These are phyloP conservation scores for Leptopilina myrica DNA, from an alignment of 2,888 invertebrate species.

Conservation along the genomic window DNA sequence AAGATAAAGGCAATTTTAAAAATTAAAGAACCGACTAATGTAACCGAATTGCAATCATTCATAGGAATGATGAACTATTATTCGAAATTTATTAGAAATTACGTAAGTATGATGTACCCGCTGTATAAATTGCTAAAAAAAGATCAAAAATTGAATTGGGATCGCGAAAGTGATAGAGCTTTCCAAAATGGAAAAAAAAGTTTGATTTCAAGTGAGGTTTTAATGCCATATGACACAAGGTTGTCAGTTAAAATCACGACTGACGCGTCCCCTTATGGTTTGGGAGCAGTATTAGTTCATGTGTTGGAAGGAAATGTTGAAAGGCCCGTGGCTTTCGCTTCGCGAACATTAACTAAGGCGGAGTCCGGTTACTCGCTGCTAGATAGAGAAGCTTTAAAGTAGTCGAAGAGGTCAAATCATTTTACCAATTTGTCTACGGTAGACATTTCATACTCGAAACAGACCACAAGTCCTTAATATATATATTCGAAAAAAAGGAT, in stretches of 20 bases:
- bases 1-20: constrained; percentile 42
- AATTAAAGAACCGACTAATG: constrained; percentile 53
- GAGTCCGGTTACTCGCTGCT: constrained; percentile 57
- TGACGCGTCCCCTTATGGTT: constrained; percentile 71
- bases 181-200: constrained; percentile 54
- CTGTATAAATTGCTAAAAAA: constrained; percentile 59
- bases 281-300: constrained; percentile 65
- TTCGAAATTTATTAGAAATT: constrained; percentile 61
- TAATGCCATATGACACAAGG: constrained; percentile 53
- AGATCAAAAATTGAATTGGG: constrained; percentile 60
- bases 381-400: constrained; percentile 60
- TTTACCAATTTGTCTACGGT: constrained; percentile 59
- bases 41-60: constrained; percentile 55
- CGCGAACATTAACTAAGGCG: constrained; percentile 49
- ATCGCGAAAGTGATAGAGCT: constrained; percentile 56
- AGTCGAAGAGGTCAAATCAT: constrained; percentile 57
- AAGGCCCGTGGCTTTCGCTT: constrained; percentile 56
- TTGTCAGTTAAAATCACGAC: constrained; percentile 65
- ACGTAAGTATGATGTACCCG: constrained; percentile 57
- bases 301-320: constrained; percentile 46
- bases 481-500: constrained; percentile 62
- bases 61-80: constrained; percentile 65
- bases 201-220: constrained; percentile 46
- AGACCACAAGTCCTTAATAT: constrained; percentile 70
- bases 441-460: constrained; percentile 63